Percentiles rank a stretch among this genome's conserved stretches.
phyloP scores from a whole-genome alignment of 1,140 invertebrate species.

The Brachionus angularis region DNA sequence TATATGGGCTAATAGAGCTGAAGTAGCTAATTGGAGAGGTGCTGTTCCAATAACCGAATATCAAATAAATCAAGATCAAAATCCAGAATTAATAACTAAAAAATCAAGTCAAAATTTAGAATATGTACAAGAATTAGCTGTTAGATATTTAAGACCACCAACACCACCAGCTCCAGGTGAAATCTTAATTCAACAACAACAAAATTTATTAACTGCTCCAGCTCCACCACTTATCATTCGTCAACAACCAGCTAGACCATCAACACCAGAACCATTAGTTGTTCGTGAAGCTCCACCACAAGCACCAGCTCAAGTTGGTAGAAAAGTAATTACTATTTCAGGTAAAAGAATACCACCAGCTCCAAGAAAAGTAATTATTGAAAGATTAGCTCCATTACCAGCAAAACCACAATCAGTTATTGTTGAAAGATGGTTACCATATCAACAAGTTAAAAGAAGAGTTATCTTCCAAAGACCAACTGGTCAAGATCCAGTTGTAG shows the following conservation, averaged over 20 bases:
- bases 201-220: constrained; percentile 8
- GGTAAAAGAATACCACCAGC: constrained; percentile 36
- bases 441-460: constrained; percentile 30
- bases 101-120: background rate
- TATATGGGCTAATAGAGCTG: constrained; percentile 30
- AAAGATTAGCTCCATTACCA: constrained; percentile 43
- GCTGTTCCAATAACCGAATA: constrained; percentile 32
- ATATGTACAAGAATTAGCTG: constrained; percentile 40
- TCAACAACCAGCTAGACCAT: constrained; percentile 37
- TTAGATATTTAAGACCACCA: constrained; percentile 43
- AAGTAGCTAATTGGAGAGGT: constrained; percentile 38
- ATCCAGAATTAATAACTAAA: constrained; percentile 33
- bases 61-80: constrained; percentile 31
- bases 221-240: constrained; percentile 41
- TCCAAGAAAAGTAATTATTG: constrained; percentile 44
- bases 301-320: constrained; percentile 12
- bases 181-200: constrained; percentile 39
- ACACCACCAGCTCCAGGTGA: constrained; percentile 44
- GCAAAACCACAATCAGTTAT: constrained; percentile 42
- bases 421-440: constrained; percentile 43
- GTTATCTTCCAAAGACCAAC: constrained; percentile 26
- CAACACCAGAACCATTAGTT: constrained; percentile 36
- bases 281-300: constrained; percentile 43
- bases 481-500: background rate
- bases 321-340: constrained; percentile 32